These are phyloP conservation scores for Lagenorhynchus albirostris DNA, from an alignment of 2,113 vertebrate genomes.

Conservation along the genomic window DNA sequence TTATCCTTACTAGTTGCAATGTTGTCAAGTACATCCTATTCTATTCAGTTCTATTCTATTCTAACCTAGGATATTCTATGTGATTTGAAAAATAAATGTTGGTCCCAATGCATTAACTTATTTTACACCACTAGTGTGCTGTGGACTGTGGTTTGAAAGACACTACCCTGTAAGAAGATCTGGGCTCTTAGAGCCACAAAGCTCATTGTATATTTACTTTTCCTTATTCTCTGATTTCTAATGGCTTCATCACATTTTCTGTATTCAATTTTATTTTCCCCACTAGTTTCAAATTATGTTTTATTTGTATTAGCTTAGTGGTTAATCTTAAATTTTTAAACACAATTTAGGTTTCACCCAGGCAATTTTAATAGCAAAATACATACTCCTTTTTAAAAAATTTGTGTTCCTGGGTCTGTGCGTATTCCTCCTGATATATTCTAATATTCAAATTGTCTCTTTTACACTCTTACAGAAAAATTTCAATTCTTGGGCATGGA, in stretches of 20 bases:
- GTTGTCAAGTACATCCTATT: not conserved
- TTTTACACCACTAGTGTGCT: not conserved
- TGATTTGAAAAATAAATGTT: not conserved
- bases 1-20: rapidly evolving
- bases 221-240: not conserved
- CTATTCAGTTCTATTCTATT: not conserved
- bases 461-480: not conserved
- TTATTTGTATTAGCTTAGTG: not conserved
- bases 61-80: not conserved
- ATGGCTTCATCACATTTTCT: not conserved
- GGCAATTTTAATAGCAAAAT: not conserved
- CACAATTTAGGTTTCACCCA: not conserved
- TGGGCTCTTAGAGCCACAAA: rapidly evolving
- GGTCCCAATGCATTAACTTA: not conserved
- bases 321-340: not conserved
- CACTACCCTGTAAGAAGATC: rapidly evolving
- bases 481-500: not conserved
- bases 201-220: not conserved
- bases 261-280: not conserved
- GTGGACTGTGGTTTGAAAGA: not conserved
- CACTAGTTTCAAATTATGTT: not conserved
- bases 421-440: not conserved
- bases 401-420: not conserved
- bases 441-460: not conserved
- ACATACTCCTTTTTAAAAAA: not conserved